phyloP scores from a whole-genome alignment of 2,888 invertebrate species.

The Clostera curtula region DNA sequence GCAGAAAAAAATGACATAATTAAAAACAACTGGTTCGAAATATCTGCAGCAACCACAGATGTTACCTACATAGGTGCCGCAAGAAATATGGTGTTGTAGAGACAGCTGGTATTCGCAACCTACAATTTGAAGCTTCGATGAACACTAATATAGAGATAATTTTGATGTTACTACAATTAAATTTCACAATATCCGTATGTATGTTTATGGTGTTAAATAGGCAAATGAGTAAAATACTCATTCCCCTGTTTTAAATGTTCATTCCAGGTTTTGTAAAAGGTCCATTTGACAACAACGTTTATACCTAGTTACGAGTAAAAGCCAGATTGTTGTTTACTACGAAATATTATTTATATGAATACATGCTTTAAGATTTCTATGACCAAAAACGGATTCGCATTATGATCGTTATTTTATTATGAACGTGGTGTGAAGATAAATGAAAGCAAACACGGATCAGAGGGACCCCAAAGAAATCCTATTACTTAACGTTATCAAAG shows the following conservation, averaged over 20 bases:
- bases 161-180: too few species aligned
- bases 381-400: not conserved
- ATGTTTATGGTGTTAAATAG: too few species aligned
- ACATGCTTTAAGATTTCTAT: too few species aligned
- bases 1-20: slow-evolving; percentile 11
- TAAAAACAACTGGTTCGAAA: slow-evolving; percentile 17
- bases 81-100: slow-evolving; percentile 16
- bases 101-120: slow-evolving; percentile 26
- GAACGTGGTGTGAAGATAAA: slow-evolving; percentile 21
- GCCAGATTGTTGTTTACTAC: too few species aligned
- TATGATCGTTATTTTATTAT: slow-evolving; percentile 10
- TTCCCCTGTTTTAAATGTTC: too few species aligned
- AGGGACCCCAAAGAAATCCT: slow-evolving; percentile 24
- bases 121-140: slow-evolving; percentile 19
- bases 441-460: slow-evolving; percentile 28
- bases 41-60: slow-evolving; percentile 23
- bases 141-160: too few species aligned
- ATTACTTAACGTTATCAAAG: slow-evolving; percentile 43
- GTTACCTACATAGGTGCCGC: slow-evolving; percentile 17
- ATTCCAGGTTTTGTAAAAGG: too few species aligned
- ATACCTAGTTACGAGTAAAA: too few species aligned
- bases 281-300: too few species aligned
- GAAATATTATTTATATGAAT: too few species aligned
- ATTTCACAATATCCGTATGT: too few species aligned
- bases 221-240: too few species aligned